These are phyloP conservation scores for Phodopus roborovskii DNA, from an alignment of 2,113 vertebrate genomes.

Conservation along the genomic window DNA sequence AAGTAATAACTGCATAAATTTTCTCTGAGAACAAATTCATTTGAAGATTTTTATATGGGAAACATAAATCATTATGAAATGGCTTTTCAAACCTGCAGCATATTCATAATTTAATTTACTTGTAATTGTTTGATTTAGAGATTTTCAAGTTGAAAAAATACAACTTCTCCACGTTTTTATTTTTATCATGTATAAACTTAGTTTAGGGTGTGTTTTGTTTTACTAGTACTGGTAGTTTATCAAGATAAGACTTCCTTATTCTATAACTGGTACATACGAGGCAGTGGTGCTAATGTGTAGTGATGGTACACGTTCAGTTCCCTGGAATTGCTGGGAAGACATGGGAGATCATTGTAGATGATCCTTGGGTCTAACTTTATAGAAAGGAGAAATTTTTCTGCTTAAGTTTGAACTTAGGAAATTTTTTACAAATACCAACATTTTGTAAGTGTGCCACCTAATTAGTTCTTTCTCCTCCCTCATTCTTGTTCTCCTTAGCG, in stretches of 20 bases:
- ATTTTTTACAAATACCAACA: neutral
- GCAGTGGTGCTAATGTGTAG: neutral
- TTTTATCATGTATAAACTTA: neutral
- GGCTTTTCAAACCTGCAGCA: neutral
- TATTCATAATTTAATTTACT: conserved; percentile 16
- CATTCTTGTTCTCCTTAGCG: conserved; percentile 84
- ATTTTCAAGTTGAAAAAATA: neutral
- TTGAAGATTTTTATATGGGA: conserved; percentile 3
- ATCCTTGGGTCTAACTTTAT: neutral
- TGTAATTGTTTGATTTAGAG: neutral
- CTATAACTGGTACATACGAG: neutral
- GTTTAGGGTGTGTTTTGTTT: neutral
- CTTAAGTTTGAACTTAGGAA: conserved; percentile 18
- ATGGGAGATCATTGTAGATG: neutral
- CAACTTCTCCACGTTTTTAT: neutral
- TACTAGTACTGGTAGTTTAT: neutral
- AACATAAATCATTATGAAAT: neutral
- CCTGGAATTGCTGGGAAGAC: neutral
- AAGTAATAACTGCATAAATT: neutral
- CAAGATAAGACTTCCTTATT: neutral
- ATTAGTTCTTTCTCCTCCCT: neutral
- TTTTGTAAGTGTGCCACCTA: conserved; percentile 15
- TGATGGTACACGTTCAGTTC: neutral
- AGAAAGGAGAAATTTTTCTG: conserved; percentile 18
- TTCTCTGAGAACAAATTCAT: conserved; percentile 28